phyloP scores from a whole-genome alignment of 1,140 invertebrate species.

The Propsilocerus akamusi region DNA sequence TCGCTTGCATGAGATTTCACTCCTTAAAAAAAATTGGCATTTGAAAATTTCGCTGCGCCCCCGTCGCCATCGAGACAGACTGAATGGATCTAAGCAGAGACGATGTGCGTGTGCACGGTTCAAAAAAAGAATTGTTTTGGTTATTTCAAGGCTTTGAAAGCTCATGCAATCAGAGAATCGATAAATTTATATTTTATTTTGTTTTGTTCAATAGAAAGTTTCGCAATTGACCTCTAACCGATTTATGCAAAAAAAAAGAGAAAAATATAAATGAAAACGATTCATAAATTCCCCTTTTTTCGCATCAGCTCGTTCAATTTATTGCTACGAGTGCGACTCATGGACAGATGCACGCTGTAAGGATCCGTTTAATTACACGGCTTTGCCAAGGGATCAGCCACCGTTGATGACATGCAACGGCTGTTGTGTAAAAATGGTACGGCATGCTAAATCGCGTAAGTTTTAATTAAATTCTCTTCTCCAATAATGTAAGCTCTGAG shows the following conservation, averaged over 20 bases:
- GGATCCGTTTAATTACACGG: slow-evolving; percentile 85
- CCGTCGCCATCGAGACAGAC: too few species aligned
- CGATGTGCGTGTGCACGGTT: neutral
- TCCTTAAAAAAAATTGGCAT: neutral
- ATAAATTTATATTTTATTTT: neutral
- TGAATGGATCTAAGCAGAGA: too few species aligned
- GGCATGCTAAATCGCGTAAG: slow-evolving; percentile 74
- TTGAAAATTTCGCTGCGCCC: too few species aligned
- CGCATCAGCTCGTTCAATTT: slow-evolving; percentile 54
- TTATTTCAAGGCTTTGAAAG: neutral
- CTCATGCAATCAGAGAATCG: neutral
- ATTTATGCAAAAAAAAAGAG: too few species aligned
- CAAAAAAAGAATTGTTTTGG: neutral
- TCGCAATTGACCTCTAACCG: too few species aligned
- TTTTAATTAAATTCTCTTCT: slow-evolving; percentile 14
- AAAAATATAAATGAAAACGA: too few species aligned
- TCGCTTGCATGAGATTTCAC: too few species aligned
- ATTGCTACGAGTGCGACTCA: slow-evolving; percentile 86
- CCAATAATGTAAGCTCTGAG: too few species aligned
- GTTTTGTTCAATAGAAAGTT: neutral
- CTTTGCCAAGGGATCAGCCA: slow-evolving; percentile 62
- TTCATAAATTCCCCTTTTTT: neutral
- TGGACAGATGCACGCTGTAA: slow-evolving; percentile 74
- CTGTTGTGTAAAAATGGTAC: slow-evolving; percentile 88
- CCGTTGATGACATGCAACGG: slow-evolving; percentile 73